phyloP scores from a whole-genome alignment of 2,113 vertebrate species.

The Clinocottus analis region DNA sequence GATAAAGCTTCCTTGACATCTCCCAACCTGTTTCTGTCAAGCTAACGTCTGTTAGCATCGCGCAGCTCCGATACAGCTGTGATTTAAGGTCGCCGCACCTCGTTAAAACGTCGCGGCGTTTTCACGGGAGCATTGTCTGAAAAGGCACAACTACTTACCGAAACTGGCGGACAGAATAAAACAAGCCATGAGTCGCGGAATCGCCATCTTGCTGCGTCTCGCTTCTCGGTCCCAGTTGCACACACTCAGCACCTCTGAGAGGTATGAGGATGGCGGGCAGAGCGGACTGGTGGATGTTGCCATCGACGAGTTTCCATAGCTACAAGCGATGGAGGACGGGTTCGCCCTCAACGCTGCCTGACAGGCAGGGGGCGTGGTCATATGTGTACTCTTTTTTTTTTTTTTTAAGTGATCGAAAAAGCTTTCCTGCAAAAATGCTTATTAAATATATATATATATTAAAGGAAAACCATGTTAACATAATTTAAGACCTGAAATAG shows the following conservation, averaged over 20 bases:
- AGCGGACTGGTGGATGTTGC: conserved; percentile 79
- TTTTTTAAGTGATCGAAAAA: background rate
- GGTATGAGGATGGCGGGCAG: conserved; percentile 69
- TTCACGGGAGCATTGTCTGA: background rate
- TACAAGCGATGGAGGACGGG: conserved; percentile 16
- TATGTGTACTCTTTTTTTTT: background rate
- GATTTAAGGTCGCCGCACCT: conserved; percentile 19
- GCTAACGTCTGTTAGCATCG: conserved; percentile 50
- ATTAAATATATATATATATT: background rate
- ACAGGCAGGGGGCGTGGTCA: conserved; percentile 54
- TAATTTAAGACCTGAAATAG: background rate
- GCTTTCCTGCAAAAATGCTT: background rate
- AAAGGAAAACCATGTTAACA: background rate
- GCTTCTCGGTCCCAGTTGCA: conserved; percentile 56
- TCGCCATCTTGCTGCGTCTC: conserved; percentile 83
- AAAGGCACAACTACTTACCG: conserved; percentile 68
- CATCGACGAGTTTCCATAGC: conserved; percentile 84
- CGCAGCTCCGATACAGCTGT: conserved; percentile 15
- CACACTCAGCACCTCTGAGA: conserved; percentile 70
- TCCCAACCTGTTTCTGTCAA: conserved; percentile 22
- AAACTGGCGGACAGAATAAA: conserved; percentile 67
- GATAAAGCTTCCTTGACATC: background rate
- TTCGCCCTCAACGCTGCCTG: conserved; percentile 46
- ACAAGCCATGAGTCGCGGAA: conserved; percentile 59
- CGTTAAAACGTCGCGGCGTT: background rate